phyloP scores from a whole-genome alignment of 2,797 vertebrate genomes.

The Numenius phaeopus region DNA sequence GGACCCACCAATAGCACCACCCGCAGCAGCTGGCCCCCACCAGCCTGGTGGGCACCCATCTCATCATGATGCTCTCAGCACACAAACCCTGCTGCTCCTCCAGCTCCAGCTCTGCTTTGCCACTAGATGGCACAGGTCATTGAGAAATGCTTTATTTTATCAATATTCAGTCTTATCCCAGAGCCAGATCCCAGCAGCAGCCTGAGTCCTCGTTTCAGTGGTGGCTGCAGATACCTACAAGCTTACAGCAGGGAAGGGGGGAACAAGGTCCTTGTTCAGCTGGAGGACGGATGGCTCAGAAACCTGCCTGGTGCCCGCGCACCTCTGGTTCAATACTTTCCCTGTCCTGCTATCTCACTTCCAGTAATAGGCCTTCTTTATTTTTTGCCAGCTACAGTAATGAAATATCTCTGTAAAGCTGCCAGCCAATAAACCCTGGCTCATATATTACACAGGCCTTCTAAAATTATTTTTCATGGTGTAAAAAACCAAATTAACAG shows the following conservation, averaged over 20 bases:
- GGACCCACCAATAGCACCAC: neutral
- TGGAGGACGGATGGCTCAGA: neutral
- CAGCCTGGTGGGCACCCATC: neutral
- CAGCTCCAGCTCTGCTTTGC: slow-evolving; percentile 35
- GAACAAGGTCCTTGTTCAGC: neutral
- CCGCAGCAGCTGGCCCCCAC: rapidly evolving
- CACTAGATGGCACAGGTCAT: slow-evolving; percentile 77
- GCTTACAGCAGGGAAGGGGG: neutral
- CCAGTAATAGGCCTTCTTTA: neutral
- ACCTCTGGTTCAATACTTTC: neutral
- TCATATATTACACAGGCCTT: neutral
- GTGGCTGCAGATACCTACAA: neutral
- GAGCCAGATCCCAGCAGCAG: neutral
- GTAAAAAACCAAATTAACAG: neutral
- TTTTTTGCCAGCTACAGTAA: neutral
- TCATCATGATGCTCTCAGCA: rapidly evolving
- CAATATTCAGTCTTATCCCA: neutral
- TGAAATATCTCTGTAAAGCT: neutral
- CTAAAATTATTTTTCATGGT: neutral
- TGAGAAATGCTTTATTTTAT: slow-evolving; percentile 49
- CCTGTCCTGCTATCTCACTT: neutral
- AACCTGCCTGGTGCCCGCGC: rapidly evolving
- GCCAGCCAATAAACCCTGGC: neutral
- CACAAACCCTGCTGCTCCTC: neutral
- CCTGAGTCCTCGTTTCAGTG: neutral